Conservation (phyloP, 2,797 vertebrate genomes). For the Tympanoctomys barrerae region DNA sequence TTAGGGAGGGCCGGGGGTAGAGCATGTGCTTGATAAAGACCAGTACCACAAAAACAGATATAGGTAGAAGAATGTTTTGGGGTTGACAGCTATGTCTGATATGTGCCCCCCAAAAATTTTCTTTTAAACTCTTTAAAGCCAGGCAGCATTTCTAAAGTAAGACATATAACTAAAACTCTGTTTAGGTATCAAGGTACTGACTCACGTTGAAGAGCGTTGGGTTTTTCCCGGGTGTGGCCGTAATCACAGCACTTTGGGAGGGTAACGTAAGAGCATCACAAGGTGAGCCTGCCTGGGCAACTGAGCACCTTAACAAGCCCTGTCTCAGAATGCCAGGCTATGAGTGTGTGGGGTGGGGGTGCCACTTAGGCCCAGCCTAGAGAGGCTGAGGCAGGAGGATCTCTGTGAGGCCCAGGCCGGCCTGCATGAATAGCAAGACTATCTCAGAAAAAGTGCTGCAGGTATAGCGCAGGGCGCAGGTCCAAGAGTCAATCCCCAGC, state of each 20-base stretch:
- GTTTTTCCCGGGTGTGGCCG: neutral
- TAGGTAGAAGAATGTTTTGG: neutral
- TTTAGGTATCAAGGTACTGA: neutral
- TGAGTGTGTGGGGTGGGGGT: neutral
- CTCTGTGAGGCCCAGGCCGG: neutral
- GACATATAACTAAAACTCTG: neutral
- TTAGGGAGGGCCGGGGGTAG: neutral
- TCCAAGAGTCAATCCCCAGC: neutral
- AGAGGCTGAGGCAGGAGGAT: neutral
- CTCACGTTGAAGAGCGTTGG: neutral
- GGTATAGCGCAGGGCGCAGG: neutral
- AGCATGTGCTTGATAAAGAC: neutral
- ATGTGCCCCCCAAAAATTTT: neutral
- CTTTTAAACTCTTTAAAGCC: neutral
- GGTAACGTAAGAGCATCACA: neutral
- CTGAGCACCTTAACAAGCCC: neutral
- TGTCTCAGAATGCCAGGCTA: neutral
- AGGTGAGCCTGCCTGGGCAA: neutral
- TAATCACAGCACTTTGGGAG: neutral
- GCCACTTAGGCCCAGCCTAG: neutral
- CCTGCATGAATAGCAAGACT: neutral
- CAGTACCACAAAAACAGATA: neutral
- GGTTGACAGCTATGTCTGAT: neutral
- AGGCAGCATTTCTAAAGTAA: neutral
- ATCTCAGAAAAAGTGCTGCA: neutral